Base-by-base conservation (phyloP, 1,140 invertebrate genomes). In the Eumaeus atala region DNA sequence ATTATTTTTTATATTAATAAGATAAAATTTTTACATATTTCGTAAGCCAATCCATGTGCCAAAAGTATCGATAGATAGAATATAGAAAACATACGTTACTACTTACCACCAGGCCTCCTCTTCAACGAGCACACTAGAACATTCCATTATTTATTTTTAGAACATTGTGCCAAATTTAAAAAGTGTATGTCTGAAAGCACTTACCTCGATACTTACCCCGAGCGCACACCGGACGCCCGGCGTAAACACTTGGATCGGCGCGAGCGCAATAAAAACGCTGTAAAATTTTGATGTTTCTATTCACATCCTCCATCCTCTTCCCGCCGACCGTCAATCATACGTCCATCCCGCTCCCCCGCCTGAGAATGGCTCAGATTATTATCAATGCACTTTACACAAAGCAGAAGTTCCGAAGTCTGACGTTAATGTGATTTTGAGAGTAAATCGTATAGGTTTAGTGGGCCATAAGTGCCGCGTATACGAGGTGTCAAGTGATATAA, bases 241-340 rank as follows among this genome's bases (percentile, higher is more conserved):
- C 67, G 71, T 84, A 83, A 84, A 84, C 83, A 81, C 37, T 51
- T 36, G 54, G 54, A 74, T 72, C 75, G 69, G 66, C 72, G 74
- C 67, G 66, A 36, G 67, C 74, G 82, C 75, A 81, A 81, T 85
- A 84, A 85, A 85, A 84, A 86, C 59, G 83, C 75, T 83, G 83
- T 86, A 86, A 86, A 86, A 84, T 84, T 86, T 86, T 86, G 74
- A 86, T 86, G 83, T 86, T 81, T 86, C 81, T 82, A 84, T 86
- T 83, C 81, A 78, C 64, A 35, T 59, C 58, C 37, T 4, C 65
- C 34, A 9, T 78, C 71, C 53, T 59, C 36, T 6, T 75, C 69
- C 0, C 58, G 56, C 74, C 1, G 16, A 33, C 6, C 3, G 2
- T 6, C 8, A 59, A 48, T n/a, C 33, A 10, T 64, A 75, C 66